A percentile compares a stretch with the other conserved stretches of the same genome.
Conservation (phyloP, 1,140 invertebrate species). For the Daktulosphaira vitifoliae region DNA sequence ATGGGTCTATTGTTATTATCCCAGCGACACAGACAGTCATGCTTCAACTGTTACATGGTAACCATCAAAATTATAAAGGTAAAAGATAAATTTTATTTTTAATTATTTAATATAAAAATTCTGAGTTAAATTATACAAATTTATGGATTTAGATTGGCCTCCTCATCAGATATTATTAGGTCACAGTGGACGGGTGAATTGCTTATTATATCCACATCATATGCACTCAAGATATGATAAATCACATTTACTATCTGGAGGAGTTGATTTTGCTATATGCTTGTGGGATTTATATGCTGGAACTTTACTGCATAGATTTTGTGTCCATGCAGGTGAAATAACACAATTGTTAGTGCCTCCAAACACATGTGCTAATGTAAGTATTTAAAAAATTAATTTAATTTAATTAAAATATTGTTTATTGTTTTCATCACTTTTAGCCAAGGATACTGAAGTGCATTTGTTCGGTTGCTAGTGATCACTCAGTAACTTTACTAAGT, state of each 20-base stretch:
- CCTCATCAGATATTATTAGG: conserved; percentile 80
- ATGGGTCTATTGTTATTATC: conserved; percentile 94
- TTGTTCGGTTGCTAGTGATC: conserved; percentile 93
- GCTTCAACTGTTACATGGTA: conserved; percentile 83
- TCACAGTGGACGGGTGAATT: conserved; percentile 89
- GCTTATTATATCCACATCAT: conserved; percentile 89
- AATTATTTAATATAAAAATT: too few species aligned
- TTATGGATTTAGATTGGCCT: conserved; percentile 64
- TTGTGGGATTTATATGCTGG: conserved; percentile 94
- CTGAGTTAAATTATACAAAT: neutral
- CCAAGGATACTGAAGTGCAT: conserved; percentile 87
- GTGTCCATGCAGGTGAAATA: conserved; percentile 89
- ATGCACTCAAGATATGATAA: conserved; percentile 88
- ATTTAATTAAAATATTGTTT: too few species aligned
- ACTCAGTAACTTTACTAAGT: conserved; percentile 90
- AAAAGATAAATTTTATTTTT: conserved; percentile 25
- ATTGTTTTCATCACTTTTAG: conserved; percentile 47
- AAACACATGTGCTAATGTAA: conserved; percentile 68
- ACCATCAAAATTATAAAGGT: conserved; percentile 80
- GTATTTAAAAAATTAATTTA: neutral
- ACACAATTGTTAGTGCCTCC: conserved; percentile 86
- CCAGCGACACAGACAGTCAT: conserved; percentile 93
- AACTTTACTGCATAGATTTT: conserved; percentile 84
- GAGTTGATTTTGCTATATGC: conserved; percentile 94
- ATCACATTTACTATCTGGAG: conserved; percentile 84